Evolutionary conservation across 2,888 invertebrate genomes (phyloP).

Genomic region (Gerris lacustris): DNA sequence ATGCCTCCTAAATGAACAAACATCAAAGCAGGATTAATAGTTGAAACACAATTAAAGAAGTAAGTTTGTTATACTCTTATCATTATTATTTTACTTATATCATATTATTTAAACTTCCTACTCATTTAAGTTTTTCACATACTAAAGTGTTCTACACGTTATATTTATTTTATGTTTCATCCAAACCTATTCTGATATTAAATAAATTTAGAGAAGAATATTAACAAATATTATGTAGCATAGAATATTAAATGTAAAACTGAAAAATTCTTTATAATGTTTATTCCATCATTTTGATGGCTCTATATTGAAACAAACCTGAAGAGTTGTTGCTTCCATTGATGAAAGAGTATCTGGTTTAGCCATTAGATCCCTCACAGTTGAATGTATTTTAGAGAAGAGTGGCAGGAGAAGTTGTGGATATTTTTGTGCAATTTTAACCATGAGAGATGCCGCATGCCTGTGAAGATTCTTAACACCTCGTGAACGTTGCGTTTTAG

Average conservation of each 20-base stretch:
- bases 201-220: no score
- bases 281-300: no score
- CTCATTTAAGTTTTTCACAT: no score
- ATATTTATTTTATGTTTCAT: no score
- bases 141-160: no score
- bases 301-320: constrained; percentile 32
- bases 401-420: constrained; percentile 72
- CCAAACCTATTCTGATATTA: no score
- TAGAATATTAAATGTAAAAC: no score
- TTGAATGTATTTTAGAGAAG: constrained; percentile 69
- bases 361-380: constrained; percentile 57
- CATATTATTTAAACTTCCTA: no score
- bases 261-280: no score
- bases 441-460: constrained; percentile 80
- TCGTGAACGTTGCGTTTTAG: constrained; percentile 53
- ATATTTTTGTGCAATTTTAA: constrained; percentile 79
- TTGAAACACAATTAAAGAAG: constrained; percentile 2
- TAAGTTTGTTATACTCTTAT: not conserved
- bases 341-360: constrained; percentile 45
- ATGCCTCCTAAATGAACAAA: constrained; percentile 47
- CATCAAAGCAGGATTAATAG: constrained; percentile 27
- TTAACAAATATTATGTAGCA: no score
- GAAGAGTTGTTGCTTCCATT: constrained; percentile 68
- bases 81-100: no score
- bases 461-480: constrained; percentile 73